A percentile compares a stretch with the other conserved stretches of the same genome.
These are phyloP conservation scores for Gambusia affinis DNA, from an alignment of 2,113 vertebrate genomes.

Conservation along the genomic window DNA sequence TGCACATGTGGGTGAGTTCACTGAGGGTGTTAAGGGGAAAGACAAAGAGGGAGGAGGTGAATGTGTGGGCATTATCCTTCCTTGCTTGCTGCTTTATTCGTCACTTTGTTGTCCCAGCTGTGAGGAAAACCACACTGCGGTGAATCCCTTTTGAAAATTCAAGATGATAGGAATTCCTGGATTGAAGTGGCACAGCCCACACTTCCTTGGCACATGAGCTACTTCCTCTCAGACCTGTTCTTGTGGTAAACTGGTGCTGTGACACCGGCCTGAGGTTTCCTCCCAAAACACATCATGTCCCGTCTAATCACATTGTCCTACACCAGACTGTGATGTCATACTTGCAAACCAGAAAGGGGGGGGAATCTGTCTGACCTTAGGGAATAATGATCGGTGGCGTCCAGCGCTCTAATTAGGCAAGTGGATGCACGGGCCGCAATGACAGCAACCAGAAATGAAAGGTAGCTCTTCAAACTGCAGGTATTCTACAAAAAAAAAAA, in stretches of 20 bases:
- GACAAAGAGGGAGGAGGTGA: constrained; percentile 54
- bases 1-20: constrained; percentile 29
- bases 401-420: constrained; percentile 65
- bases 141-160: constrained; percentile 71
- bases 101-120: constrained; percentile 77
- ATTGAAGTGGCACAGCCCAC: constrained; percentile 63
- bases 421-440: constrained; percentile 51
- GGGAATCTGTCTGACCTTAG: constrained; percentile 50
- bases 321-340: constrained; percentile 67
- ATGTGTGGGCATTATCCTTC: constrained; percentile 70
- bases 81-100: constrained; percentile 59
- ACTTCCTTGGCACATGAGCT: constrained; percentile 56
- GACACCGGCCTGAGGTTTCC: constrained; percentile 50
- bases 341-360: constrained; percentile 60
- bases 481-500: background rate
- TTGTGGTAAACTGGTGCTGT: constrained; percentile 29
- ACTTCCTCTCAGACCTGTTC: constrained; percentile 45
- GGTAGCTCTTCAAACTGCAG: constrained; percentile 31
- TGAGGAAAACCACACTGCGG: constrained; percentile 63
- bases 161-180: constrained; percentile 74
- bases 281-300: constrained; percentile 50
- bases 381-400: constrained; percentile 45
- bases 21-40: constrained; percentile 41
- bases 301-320: constrained; percentile 34
- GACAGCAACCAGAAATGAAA: constrained; percentile 58